Percentiles rank a stretch among this genome's conserved stretches.
phyloP scores from a whole-genome alignment of 2,888 invertebrate genomes.

The Nephrotoma appendiculata region DNA sequence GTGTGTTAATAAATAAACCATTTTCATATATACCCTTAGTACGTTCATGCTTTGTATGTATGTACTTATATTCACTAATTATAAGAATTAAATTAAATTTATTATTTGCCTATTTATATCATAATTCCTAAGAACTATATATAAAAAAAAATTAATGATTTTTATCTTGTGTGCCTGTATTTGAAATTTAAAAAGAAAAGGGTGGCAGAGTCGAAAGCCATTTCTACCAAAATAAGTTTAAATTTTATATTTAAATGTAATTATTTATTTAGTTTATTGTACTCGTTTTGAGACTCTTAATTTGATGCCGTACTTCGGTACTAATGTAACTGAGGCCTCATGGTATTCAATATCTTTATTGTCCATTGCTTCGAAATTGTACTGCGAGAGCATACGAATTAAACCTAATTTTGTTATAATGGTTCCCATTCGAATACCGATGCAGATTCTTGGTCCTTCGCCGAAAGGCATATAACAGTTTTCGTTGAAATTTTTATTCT shows the following conservation, averaged over 20 bases:
- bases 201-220: too few species aligned
- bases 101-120: background rate
- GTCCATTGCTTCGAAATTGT: constrained; percentile 10
- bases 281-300: constrained; percentile 16
- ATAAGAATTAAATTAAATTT: background rate
- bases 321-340: constrained; percentile 19
- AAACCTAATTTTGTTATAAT: background rate
- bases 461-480: constrained; percentile 8
- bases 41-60: background rate
- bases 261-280: background rate
- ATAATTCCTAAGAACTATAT: too few species aligned
- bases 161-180: too few species aligned
- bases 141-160: too few species aligned
- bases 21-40: too few species aligned
- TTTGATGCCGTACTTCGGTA: constrained; percentile 23
- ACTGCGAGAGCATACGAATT: background rate
- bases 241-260: too few species aligned
- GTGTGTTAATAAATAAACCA: background rate
- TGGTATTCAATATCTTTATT: constrained; percentile 23
- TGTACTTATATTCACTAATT: background rate
- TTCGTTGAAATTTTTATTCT: background rate
- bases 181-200: too few species aligned
- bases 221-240: too few species aligned
- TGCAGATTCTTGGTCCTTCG: constrained; percentile 8
- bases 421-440: constrained; percentile 4